Evolutionary conservation across 1,140 invertebrate genomes (phyloP).

Genomic region (Zaprionus lachaisei): DNA sequence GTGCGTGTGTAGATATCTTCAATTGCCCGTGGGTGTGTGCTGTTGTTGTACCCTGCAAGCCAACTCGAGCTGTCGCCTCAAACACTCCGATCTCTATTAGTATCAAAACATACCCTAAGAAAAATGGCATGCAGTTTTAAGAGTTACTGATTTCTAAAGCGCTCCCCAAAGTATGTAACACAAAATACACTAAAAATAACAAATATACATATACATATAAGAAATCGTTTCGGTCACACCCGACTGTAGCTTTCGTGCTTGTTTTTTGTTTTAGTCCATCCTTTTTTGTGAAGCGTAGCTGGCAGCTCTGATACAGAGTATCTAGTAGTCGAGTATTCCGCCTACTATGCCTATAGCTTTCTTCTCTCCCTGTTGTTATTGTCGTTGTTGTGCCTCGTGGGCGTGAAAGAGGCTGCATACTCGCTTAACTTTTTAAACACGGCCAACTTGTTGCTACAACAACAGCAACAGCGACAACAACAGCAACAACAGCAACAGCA

Average conservation of each 20-base stretch:
- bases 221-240: no score
- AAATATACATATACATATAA: no score
- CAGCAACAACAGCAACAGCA: constrained; percentile 4
- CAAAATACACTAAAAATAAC: no score
- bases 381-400: constrained; percentile 13
- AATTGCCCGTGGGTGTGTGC: constrained; percentile 10
- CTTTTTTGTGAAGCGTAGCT: neutral
- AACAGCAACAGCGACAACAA: constrained; percentile 3
- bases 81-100: neutral
- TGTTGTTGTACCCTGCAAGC: neutral
- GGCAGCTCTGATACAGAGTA: neutral
- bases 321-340: neutral
- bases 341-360: neutral
- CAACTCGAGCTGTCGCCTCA: no score
- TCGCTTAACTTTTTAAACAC: constrained; percentile 21
- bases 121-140: no score
- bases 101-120: no score
- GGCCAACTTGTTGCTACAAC: constrained; percentile 37
- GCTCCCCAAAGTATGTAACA: no score
- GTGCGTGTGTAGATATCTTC: constrained; percentile 14
- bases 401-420: constrained; percentile 41
- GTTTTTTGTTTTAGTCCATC: no score
- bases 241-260: no score
- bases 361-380: neutral
- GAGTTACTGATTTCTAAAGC: no score